Conservation (phyloP, 1,140 invertebrate genomes). For the Megalonaias nervosa region DNA sequence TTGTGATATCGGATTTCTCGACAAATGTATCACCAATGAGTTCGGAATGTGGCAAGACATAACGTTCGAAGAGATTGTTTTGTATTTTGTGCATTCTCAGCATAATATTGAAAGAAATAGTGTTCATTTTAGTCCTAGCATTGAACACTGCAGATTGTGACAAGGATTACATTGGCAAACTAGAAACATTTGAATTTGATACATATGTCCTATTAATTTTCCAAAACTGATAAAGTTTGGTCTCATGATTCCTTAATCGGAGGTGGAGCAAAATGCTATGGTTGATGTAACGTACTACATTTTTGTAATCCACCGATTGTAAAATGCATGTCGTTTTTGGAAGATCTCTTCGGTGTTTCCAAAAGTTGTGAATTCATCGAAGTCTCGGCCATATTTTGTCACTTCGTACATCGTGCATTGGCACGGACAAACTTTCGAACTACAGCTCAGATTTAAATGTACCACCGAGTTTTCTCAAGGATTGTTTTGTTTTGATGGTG, state of each 20-base stretch:
- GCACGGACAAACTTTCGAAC: too few species aligned
- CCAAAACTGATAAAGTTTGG: conserved; percentile 43
- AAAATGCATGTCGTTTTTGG: conserved; percentile 55
- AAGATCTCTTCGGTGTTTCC: conserved; percentile 52
- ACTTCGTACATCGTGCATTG: too few species aligned
- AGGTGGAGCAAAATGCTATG: conserved; percentile 55
- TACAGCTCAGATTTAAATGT: too few species aligned
- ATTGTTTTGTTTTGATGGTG: too few species aligned
- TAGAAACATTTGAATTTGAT: conserved; percentile 61
- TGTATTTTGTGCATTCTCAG: conserved; percentile 37
- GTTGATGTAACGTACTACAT: conserved; percentile 52
- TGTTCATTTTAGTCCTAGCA: conserved; percentile 38
- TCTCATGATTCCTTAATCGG: conserved; percentile 43
- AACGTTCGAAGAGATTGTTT: conserved; percentile 48
- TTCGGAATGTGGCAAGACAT: conserved; percentile 44
- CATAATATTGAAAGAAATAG: conserved; percentile 20
- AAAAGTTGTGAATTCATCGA: conserved; percentile 61
- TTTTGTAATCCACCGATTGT: conserved; percentile 48
- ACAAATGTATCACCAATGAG: neutral
- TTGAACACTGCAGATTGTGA: conserved; percentile 42
- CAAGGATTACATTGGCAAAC: conserved; percentile 54
- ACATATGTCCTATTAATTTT: conserved; percentile 48
- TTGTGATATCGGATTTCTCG: conserved; percentile 36
- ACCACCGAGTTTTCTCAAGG: too few species aligned
- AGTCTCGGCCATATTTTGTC: conserved; percentile 47